Percentiles rank a stretch among this genome's conserved stretches.
Evolutionary conservation across 2,113 vertebrate species (phyloP).

Genomic region (Chrysochloris asiatica): DNA sequence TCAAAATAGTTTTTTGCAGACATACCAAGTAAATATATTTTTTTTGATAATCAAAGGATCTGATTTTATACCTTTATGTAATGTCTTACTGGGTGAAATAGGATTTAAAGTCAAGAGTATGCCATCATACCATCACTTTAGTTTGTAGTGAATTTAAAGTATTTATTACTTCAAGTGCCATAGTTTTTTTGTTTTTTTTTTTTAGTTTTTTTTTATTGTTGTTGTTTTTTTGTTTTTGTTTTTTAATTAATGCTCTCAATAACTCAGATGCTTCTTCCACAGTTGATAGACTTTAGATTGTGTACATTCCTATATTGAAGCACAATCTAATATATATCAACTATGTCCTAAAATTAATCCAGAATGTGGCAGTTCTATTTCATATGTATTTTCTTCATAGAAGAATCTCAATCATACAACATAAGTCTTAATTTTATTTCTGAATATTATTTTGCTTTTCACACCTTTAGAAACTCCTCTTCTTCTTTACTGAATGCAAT

Average conservation of each 20-base stretch:
- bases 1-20: background rate
- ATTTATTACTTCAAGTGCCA: slow-evolving; percentile 37
- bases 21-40: background rate
- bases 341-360: background rate
- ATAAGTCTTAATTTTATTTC: background rate
- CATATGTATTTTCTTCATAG: too few species aligned
- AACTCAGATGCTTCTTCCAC: background rate
- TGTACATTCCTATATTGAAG: background rate
- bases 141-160: background rate
- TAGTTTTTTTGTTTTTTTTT: background rate
- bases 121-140: background rate
- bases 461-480: background rate
- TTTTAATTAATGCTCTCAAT: background rate
- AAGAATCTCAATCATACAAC: too few species aligned
- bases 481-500: background rate
- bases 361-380: background rate
- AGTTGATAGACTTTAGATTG: slow-evolving; percentile 43
- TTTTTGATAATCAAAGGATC: background rate
- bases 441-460: slow-evolving; percentile 6
- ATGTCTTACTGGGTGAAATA: background rate
- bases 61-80: background rate
- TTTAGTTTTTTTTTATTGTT: background rate
- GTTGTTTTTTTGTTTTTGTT: too few species aligned
- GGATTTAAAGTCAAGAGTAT: background rate
- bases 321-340: background rate